Base-by-base conservation (phyloP, 1,140 invertebrate genomes). In the Dolichoris vasculosae region DNA sequence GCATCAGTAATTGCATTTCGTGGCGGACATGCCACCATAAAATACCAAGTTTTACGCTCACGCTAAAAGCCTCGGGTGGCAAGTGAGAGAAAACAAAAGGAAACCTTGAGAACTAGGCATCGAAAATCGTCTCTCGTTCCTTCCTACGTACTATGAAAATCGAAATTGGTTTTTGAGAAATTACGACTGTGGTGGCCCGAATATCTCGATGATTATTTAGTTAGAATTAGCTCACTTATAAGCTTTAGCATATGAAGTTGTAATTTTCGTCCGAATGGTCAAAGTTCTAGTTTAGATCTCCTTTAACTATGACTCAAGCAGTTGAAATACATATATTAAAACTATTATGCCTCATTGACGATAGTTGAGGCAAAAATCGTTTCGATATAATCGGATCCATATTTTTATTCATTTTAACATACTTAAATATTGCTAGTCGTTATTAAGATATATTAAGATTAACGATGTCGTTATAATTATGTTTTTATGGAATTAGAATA, bases 1-100 rank as follows among this genome's bases (percentile, higher is more conserved):
- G 17, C 69, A 51, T 63, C 71, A 82, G 76, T 84, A 84, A 84
- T 86, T 84, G 86, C 82, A 84, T 84, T 84, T 83, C 48, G 86
- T 43, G 69, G 77, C 40, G 9, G 69, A 59, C 63, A n/a, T 75
- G 76, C 43, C n/a, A 30, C 32, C 82, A 55, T 84, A 81, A 84
- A 86, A 82, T 63, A 75, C 32, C 71, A 59, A 87, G 83, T 87
- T 81, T 84, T 82, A 87, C 78, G 82, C 67, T 48, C 75, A 23
- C 64, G 79, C 79, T 87, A 82, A 87, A 86, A 87, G 82, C 83
- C 55, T 81, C 46, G 73, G 73, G 23, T 35, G 64, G 48, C 9
- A 35, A 80, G 46, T 35, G 83, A 38, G 46, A 75, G n/a, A 86
- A 75, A 69, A 69, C 46, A 59, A 83, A 78, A 51, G 82, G 55